phyloP scores from a whole-genome alignment of 53 echinoderm and acorn worm species.

The Arbacia lixula region DNA sequence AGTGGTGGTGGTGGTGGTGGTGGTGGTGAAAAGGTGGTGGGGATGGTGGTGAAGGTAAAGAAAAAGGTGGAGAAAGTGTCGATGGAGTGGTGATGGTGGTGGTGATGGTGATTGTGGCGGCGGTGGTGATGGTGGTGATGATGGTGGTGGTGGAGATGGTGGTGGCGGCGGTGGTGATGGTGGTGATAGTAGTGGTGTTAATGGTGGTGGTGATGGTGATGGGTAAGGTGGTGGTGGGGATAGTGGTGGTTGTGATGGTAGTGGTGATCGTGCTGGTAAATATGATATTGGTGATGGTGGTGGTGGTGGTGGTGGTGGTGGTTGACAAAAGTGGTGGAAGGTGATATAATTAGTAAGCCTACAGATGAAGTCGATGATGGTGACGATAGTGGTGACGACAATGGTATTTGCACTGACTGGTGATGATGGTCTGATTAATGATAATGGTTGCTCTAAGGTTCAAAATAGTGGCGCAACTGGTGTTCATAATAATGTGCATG shows the following conservation, averaged over 20 bases:
- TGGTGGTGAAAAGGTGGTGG: not conserved
- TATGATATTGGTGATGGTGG: not conserved
- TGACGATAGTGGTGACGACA: slow-evolving; percentile 18
- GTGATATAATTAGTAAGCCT: not conserved
- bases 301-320: not conserved
- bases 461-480: too few species aligned
- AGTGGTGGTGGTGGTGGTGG: not conserved
- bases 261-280: not conserved
- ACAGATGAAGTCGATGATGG: slow-evolving; percentile 1
- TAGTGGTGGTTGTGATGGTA: not conserved
- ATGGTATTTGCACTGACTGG: too few species aligned
- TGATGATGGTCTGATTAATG: too few species aligned
- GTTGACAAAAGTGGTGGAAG: not conserved
- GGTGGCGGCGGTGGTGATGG: not conserved
- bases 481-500: too few species aligned
- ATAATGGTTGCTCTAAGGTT: too few species aligned
- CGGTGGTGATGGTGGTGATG: not conserved
- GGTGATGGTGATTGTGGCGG: not conserved
- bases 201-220: not conserved
- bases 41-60: not conserved
- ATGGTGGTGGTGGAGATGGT: not conserved
- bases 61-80: not conserved
- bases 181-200: not conserved
- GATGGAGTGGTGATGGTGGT: not conserved
- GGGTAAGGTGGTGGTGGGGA: not conserved